Percentiles rank a stretch among this genome's conserved stretches.
phyloP scores from a whole-genome alignment of 2,888 invertebrate genomes.

The Drosophila differens region DNA sequence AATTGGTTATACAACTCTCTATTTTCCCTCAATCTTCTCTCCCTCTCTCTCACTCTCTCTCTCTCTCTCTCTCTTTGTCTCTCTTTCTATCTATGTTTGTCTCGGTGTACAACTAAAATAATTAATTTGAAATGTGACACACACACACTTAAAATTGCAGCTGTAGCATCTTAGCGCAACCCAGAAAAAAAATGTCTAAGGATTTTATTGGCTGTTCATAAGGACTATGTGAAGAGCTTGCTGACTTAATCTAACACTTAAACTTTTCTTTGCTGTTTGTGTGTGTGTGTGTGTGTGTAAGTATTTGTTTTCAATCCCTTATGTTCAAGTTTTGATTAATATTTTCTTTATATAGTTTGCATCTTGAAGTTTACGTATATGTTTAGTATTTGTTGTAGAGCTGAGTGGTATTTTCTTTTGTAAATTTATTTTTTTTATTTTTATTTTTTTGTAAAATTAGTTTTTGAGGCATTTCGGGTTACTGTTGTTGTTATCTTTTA shows the following conservation, averaged over 20 bases:
- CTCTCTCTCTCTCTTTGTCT: background rate
- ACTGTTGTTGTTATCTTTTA: constrained; percentile 50
- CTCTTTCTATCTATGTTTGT: constrained; percentile 1
- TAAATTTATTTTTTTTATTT: constrained; percentile 22
- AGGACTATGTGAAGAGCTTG: constrained; percentile 23
- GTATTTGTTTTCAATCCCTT: constrained; percentile 70
- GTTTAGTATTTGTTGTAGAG: constrained; percentile 39
- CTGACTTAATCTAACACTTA: constrained; percentile 54
- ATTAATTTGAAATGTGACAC: constrained; percentile 62
- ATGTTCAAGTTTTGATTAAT: constrained; percentile 48
- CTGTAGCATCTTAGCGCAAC: constrained; percentile 9
- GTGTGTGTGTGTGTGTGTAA: constrained; percentile 31
- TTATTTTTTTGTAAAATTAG: constrained; percentile 55
- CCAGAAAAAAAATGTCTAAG: constrained; percentile 3
- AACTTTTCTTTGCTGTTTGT: constrained; percentile 27
- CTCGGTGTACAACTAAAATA: constrained; percentile 51
- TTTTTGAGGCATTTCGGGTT: constrained; percentile 76
- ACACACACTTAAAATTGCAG: constrained; percentile 14
- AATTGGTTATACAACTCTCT: constrained; percentile 20
- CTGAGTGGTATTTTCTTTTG: constrained; percentile 42
- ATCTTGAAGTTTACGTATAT: constrained; percentile 67
- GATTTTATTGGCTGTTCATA: constrained; percentile 14
- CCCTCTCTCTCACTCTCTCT: background rate
- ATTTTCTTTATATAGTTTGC: constrained; percentile 47
- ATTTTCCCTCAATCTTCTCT: background rate